A percentile compares a stretch with the other conserved stretches of the same genome.
Evolutionary conservation across 1,140 invertebrate genomes (phyloP).

Genomic region (Sitobion miscanthi): DNA sequence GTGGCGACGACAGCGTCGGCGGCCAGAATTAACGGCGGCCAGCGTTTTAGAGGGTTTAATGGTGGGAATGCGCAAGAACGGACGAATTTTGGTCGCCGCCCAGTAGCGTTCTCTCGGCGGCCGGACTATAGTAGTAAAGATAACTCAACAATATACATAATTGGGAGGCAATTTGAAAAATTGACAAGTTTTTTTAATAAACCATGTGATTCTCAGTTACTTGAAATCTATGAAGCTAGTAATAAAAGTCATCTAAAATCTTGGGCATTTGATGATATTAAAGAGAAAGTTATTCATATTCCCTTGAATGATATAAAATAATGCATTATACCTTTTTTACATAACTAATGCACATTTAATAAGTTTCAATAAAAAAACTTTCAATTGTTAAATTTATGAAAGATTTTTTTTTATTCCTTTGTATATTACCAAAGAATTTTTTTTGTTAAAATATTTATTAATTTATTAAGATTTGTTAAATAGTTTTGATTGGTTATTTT

Average conservation of each 20-base stretch:
- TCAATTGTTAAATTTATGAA: too few species aligned
- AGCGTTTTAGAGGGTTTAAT: too few species aligned
- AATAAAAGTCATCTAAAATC: background rate
- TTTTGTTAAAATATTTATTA: background rate
- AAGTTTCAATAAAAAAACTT: too few species aligned
- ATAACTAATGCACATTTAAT: background rate
- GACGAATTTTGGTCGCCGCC: too few species aligned
- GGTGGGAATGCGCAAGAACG: too few species aligned
- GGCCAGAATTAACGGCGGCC: too few species aligned
- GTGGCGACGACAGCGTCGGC: too few species aligned
- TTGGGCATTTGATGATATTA: background rate
- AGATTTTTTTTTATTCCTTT: too few species aligned
- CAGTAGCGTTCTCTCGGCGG: too few species aligned
- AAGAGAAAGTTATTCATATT: background rate
- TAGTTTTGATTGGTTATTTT: background rate
- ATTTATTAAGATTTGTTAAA: background rate
- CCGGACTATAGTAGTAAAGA: background rate
- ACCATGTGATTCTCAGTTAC: background rate
- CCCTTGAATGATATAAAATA: background rate
- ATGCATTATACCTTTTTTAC: background rate
- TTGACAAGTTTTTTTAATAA: background rate
- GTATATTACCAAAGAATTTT: background rate
- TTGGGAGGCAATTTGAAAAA: background rate
- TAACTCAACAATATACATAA: slow-evolving; percentile 4
- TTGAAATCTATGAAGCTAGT: background rate